Percentiles rank a stretch among this genome's conserved stretches.
phyloP scores from a whole-genome alignment of 2,113 vertebrate genomes.

The Rhinolophus sinicus region DNA sequence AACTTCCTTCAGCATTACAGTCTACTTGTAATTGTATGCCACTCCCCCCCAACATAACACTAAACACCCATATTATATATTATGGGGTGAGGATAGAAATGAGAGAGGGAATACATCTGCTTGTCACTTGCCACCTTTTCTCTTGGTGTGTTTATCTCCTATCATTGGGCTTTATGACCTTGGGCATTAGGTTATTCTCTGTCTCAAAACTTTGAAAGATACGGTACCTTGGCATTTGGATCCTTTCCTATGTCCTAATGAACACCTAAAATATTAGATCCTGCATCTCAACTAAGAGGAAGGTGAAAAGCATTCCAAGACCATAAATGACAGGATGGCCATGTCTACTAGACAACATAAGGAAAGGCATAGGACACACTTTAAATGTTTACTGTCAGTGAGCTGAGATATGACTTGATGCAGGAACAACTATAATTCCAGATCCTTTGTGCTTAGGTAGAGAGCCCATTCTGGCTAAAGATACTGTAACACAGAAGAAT shows the following conservation, averaged over 20 bases:
- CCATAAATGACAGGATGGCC: neutral
- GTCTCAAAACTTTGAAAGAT: neutral
- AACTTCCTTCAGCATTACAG: neutral
- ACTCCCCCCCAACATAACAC: neutral
- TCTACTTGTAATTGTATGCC: neutral
- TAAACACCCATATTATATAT: neutral
- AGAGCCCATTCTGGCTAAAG: neutral
- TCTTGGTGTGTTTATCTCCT: neutral
- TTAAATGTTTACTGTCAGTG: neutral
- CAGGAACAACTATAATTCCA: neutral
- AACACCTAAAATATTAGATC: neutral
- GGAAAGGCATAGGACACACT: neutral
- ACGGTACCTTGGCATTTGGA: neutral
- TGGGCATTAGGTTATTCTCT: neutral
- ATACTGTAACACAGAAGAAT: neutral
- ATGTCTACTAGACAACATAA: neutral
- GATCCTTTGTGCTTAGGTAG: neutral
- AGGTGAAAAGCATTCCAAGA: neutral
- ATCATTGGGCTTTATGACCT: neutral
- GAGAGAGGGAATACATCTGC: neutral
- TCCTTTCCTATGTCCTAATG: neutral
- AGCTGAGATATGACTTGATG: neutral
- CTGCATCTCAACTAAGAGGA: neutral
- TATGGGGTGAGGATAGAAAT: neutral
- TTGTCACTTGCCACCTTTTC: neutral